These are phyloP conservation scores for Bombus fervidus DNA, from an alignment of 1,140 invertebrate genomes.

Conservation along the genomic window DNA sequence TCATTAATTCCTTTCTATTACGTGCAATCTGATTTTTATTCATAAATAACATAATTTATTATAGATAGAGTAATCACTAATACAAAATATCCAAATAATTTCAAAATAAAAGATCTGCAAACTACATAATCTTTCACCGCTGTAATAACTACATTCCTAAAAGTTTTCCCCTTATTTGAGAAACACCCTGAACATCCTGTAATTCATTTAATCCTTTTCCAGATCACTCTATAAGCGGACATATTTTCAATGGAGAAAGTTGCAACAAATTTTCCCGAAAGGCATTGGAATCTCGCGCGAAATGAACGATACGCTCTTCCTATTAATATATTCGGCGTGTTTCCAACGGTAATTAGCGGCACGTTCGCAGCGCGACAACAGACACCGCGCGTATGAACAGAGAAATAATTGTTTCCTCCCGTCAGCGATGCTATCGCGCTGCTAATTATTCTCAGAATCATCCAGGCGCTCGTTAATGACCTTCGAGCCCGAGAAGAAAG, in stretches of 20 bases:
- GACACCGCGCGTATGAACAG: conserved; percentile 24
- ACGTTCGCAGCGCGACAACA: conserved; percentile 13
- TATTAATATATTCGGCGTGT: conserved; percentile 10
- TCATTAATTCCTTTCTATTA: background rate
- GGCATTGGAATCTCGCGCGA: background rate
- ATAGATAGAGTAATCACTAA: background rate
- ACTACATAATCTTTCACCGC: too few species aligned
- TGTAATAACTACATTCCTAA: background rate
- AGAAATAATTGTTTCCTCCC: conserved; percentile 47
- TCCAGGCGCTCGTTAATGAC: conserved; percentile 75
- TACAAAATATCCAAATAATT: too few species aligned
- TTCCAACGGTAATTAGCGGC: conserved; percentile 28
- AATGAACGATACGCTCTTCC: background rate
- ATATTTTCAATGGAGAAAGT: conserved; percentile 20
- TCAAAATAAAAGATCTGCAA: too few species aligned
- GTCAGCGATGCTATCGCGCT: conserved; percentile 43
- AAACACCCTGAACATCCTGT: background rate
- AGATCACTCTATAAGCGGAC: background rate
- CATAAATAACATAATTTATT: background rate
- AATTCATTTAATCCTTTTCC: background rate
- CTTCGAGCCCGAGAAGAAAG: conserved; percentile 78
- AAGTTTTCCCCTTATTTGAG: background rate
- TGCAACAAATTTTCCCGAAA: conserved; percentile 9
- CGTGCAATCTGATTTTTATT: background rate
- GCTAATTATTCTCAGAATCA: conserved; percentile 61